phyloP scores from a whole-genome alignment of 2,888 invertebrate genomes.

The Euphydryas editha region DNA sequence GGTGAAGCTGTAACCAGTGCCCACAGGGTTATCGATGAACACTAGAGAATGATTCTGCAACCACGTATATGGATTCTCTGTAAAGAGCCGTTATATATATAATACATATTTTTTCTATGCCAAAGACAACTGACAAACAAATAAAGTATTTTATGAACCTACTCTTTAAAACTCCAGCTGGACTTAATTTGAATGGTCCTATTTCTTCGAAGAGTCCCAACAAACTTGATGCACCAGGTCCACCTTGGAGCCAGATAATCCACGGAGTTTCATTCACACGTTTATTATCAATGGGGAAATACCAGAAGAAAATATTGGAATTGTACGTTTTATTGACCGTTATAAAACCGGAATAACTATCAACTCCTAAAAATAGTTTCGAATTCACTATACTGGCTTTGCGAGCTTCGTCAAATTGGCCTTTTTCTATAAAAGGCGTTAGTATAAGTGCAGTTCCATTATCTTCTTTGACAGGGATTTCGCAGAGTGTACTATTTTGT shows the following conservation, averaged over 20 bases:
- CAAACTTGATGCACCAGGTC: conserved; percentile 89
- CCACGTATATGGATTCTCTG: conserved; percentile 82
- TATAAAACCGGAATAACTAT: conserved; percentile 81
- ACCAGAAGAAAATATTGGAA: conserved; percentile 94
- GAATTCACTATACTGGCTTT: conserved; percentile 59
- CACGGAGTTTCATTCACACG: conserved; percentile 83
- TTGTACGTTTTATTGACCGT: conserved; percentile 89
- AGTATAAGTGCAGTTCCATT: conserved; percentile 55
- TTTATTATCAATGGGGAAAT: conserved; percentile 85
- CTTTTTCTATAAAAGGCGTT: conserved; percentile 67
- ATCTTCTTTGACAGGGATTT: conserved; percentile 24
- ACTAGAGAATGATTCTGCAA: conserved; percentile 83
- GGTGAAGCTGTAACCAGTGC: conserved; percentile 86
- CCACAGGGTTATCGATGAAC: conserved; percentile 87
- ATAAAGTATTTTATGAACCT: background rate
- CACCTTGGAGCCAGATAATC: conserved; percentile 95
- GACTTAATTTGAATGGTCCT: conserved; percentile 60
- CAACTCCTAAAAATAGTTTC: conserved; percentile 62
- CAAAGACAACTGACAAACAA: background rate
- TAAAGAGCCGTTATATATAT: conserved; percentile 34
- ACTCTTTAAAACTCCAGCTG: conserved; percentile 30
- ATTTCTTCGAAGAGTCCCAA: conserved; percentile 72
- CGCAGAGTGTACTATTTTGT: conserved; percentile 25
- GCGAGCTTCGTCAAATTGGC: conserved; percentile 65
- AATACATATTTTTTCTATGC: background rate